phyloP scores from a whole-genome alignment of 2,888 invertebrate genomes.

The Leistus spinibarbis region DNA sequence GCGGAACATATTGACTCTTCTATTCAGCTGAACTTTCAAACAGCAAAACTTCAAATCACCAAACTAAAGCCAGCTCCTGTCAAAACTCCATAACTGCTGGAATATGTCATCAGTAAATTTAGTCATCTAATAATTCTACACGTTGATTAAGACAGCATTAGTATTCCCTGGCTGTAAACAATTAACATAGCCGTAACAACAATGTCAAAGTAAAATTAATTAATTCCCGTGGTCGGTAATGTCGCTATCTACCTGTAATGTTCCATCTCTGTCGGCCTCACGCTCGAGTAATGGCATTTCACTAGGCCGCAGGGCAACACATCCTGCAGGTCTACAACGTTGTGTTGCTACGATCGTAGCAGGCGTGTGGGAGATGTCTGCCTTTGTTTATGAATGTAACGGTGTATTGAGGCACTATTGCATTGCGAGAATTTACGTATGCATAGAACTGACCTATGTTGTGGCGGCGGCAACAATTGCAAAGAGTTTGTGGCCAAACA shows the following conservation, averaged over 20 bases:
- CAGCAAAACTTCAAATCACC: background rate
- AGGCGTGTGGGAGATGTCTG: background rate
- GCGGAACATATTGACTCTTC: too few species aligned
- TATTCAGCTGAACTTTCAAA: background rate
- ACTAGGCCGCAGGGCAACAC: background rate
- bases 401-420: background rate
- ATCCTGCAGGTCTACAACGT: background rate
- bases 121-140: background rate
- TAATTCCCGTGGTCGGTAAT: background rate
- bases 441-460: background rate
- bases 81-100: background rate
- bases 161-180: background rate
- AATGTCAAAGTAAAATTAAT: slow-evolving; percentile 20
- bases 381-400: background rate
- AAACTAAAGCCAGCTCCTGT: background rate
- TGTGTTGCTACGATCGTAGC: background rate
- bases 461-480: background rate
- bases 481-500: background rate
- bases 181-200: slow-evolving; percentile 4
- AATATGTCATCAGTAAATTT: background rate
- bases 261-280: background rate
- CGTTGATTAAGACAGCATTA: background rate
- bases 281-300: background rate
- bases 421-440: background rate
- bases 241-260: background rate